These are phyloP conservation scores for Geotrupes spiniger DNA, from an alignment of 2,888 invertebrate species.

Conservation along the genomic window DNA sequence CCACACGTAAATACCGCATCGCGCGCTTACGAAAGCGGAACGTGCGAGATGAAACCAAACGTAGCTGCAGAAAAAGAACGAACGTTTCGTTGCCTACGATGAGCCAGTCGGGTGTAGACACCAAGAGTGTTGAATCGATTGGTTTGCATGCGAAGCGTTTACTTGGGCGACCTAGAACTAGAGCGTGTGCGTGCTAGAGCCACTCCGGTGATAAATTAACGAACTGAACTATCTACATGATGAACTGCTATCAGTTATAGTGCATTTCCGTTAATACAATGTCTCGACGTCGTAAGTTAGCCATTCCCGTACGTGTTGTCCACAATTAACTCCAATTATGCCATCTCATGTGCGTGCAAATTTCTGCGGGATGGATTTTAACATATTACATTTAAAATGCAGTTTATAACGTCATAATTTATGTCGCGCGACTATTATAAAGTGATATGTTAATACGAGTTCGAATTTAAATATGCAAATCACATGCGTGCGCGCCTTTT, in stretches of 20 bases:
- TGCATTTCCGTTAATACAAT: constrained; percentile 29
- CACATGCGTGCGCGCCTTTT: no score
- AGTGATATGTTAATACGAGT: no score
- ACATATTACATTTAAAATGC: no score
- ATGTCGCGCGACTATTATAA: no score
- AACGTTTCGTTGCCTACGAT: neutral
- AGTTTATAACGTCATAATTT: no score
- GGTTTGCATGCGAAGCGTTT: constrained; percentile 8
- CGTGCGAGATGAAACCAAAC: neutral
- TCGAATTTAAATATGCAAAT: no score
- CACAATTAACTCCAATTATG: constrained; percentile 2
- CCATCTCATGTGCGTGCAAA: no score
- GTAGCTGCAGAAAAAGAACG: neutral
- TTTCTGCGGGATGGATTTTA: no score
- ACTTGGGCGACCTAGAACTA: constrained; percentile 4
- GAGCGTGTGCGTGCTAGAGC: constrained; percentile 5
- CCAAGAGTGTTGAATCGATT: constrained; percentile 8
- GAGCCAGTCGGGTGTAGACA: constrained; percentile 6
- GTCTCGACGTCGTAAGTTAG: constrained; percentile 16
- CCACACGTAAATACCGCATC: no score
- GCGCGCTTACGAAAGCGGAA: no score
- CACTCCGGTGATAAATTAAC: constrained; percentile 25
- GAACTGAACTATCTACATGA: constrained; percentile 25
- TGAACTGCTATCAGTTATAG: constrained; percentile 28
- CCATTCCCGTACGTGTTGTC: constrained; percentile 12